Evolutionary conservation across 2,797 vertebrate species (phyloP), one percentile per base, ranked within the genome.

Genomic region (Cuniculus paca): DNA sequence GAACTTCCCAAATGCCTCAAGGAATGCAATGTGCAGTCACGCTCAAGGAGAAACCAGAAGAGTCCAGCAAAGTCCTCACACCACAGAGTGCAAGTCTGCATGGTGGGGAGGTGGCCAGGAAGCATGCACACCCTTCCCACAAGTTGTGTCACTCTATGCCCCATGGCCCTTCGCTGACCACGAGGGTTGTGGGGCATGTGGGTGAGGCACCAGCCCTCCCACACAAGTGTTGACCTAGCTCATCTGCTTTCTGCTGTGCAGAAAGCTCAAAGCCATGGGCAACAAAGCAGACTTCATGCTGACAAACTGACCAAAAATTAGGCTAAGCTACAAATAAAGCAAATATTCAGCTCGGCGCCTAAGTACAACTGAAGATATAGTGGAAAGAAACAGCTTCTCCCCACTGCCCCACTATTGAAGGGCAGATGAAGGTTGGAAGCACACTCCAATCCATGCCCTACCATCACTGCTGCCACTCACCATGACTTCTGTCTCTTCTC

Each of bases 401-500:
- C 39, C 4, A 0, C 36, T 2, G 1, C 4, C 36, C 61, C 26
- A 14, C 26, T 26, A 5, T 28, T 1, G 17, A 85, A 93, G 42
- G 94, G 45, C 77, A 63, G 50, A 45, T 6, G 34, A 86, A 95
- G 88, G 88, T 86, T 91, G 19, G 68, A 52, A 26, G 81, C 72
- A 39, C 11, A 3, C 1, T 3, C 39, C 28, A 16, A 61, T 58
- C 2, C 7, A 20, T 68, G 65, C 81, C 48, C 19, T 7, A 31
- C 58, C 11, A 91, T 92, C 83, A 80, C 14, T 19, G 24, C 54
- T 42, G 74, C 52, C 95, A 85, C 89, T 91, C 92, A 74, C 13
- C 24, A 74, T 6, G 87, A 91, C 83, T 81, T 89, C 3, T 94
- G 97, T 97, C 97, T 96, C 93, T 97, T 95, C 95, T 98, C 97